Evolutionary conservation across 2,888 invertebrate genomes (phyloP), one percentile per base, ranked within the genome.

Genomic region (Leptopilina myrica): DNA sequence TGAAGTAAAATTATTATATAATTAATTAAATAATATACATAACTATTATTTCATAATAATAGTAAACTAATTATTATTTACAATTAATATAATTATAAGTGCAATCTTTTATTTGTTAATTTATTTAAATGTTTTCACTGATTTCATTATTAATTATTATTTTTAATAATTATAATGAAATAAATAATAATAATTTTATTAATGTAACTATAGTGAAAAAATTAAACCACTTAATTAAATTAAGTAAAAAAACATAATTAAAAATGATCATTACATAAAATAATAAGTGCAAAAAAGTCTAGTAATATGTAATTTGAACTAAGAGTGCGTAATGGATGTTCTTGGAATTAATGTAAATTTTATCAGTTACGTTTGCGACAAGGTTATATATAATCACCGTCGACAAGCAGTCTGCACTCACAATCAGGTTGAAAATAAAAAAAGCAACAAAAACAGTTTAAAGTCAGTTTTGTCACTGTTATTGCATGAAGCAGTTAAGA

Each of bases 361-460:
- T 73, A 73, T 56, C 53, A 56, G 73, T 73, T 11, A 73, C 73
- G 56, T 73, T 43, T 73, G 53, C 33, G 14, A 56, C 73, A 73
- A 73, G 73, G 73, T 73, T 73, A 73, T 73, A 73, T 73, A 56
- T 73, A 73, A 73, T 73, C 53, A 56, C 56, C 33, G 73, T 33
- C 73, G 73, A 56, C 73, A 73, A 56, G 73, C 73, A 56, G 73
- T 73, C 73, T 73, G n/a, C 69, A 33, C 40, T 73, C 53, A 33
- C 33, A 56, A 33, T 73, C 56, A 73, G 56, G 40, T 73, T 56
- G 69, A 69, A 69, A 53, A 69, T 43, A 49, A 49, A 49, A 49
- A 49, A 49, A 73, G 56, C 56, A 73, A 73, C 33, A 26, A 43
- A 43, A 43, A 56, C 73, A 56, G 40, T 73, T n/a, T 53, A 53